Conservation (phyloP, 2,888 invertebrate genomes). For the Cryptus armator region DNA sequence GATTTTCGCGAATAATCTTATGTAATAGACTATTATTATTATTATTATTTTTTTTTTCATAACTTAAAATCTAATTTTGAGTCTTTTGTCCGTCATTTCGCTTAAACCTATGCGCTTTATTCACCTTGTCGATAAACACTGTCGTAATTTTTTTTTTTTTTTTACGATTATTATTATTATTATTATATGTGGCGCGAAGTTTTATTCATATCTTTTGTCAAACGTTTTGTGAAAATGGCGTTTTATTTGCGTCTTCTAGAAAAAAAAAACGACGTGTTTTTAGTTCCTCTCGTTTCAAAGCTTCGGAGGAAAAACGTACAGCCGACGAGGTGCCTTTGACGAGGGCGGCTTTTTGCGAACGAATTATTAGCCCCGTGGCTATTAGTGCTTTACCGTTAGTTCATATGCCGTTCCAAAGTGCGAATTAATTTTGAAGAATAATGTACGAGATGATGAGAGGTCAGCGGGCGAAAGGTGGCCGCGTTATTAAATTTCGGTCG, state of each 20-base stretch:
- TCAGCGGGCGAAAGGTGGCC: constrained; percentile 29
- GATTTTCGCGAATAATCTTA: constrained; percentile 26
- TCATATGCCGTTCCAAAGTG: constrained; percentile 1
- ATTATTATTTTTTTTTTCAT: constrained; percentile 12
- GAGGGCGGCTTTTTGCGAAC: constrained; percentile 11
- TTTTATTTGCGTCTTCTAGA: background rate
- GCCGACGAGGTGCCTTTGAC: background rate
- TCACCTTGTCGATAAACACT: background rate
- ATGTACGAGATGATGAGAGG: constrained; percentile 25
- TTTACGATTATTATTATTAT: background rate
- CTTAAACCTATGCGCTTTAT: constrained; percentile 19
- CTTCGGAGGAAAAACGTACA: background rate
- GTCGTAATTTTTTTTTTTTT: background rate
- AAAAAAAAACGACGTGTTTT: background rate
- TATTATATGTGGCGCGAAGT: background rate
- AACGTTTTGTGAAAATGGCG: background rate
- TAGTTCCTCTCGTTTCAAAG: background rate
- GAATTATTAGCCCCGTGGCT: constrained; percentile 14
- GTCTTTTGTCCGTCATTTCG: constrained; percentile 62
- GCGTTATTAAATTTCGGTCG: constrained; percentile 45
- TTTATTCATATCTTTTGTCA: background rate
- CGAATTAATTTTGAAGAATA: constrained; percentile 42
- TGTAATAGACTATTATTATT: background rate
- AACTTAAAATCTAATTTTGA: constrained; percentile 66
- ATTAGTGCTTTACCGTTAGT: background rate